Evolutionary conservation across 1,140 invertebrate species (phyloP), one percentile per base, ranked within the genome.

Genomic region (Aphaenogaster floridana): DNA sequence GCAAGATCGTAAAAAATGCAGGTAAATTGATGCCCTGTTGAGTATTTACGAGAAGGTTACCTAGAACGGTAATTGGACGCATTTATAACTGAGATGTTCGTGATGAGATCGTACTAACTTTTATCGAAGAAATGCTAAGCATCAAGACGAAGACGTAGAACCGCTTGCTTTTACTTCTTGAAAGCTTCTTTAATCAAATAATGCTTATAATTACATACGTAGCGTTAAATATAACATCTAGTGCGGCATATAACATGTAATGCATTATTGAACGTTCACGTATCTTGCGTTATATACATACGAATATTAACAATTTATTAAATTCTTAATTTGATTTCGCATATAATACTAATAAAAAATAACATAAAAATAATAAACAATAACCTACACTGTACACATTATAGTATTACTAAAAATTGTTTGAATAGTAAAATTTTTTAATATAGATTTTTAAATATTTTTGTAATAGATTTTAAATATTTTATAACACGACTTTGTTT

Each of bases 21-120:
- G 28, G 28, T 15, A 39, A 76, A 84, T 84, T 74, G 69, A 84
- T 74, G 69, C 34, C 45, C 13, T 54, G 42, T 72, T 59, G 54
- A 74, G 17, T 84, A 84, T 76, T 76, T 61, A 76, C 54, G 69
- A 61, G 11, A 50, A 21, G 68, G 17, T 48, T 74, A n/a, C n/a
- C n/a, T 39, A 13, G 17, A 42, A 81, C 50, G 5, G 48, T 69
- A 81, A 74, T 84, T 84, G 69, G 69, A 21, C 17, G 15, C 28
- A 74, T 84, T 61, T 74, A 84, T 83, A 72, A 83, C 13, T 36
- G n/a, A 11, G 28, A 61, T 61, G 69, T 76, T 76, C 78, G 61
- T 54, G 42, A 48, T 36, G 39, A 83, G 28, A 61, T 42, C 54
- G 39, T 48, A 48, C 39, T 48, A 63, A 76, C 42, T 84, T 76